A percentile compares a stretch with the other conserved stretches of the same genome.
These are phyloP conservation scores for Antrozous pallidus DNA, from an alignment of 2,797 vertebrate species.

Conservation along the genomic window DNA sequence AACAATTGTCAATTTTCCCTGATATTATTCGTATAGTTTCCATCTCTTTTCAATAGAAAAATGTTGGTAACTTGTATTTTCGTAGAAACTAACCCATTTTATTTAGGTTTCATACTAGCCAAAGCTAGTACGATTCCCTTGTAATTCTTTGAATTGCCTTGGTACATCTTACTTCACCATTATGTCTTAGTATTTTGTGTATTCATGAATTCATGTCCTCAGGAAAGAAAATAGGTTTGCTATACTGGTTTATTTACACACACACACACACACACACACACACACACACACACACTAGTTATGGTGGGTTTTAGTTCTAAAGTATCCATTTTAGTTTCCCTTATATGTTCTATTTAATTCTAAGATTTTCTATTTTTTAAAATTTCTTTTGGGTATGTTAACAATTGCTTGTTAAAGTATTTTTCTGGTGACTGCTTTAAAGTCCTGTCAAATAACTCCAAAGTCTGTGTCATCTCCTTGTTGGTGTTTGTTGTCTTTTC, in stretches of 20 bases:
- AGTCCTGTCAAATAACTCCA: background rate
- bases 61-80: background rate
- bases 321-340: background rate
- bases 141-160: background rate
- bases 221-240: background rate
- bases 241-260: background rate
- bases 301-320: background rate
- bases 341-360: background rate
- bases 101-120: background rate
- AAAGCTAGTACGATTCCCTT: background rate
- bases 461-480: background rate
- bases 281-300: background rate
- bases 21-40: background rate
- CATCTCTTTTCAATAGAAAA: background rate
- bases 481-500: background rate
- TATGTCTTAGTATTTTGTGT: background rate
- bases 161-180: background rate
- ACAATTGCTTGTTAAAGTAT: background rate
- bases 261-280: background rate
- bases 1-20: background rate
- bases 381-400: background rate
- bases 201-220: background rate
- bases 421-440: background rate
- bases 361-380: background rate
- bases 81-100: background rate